A percentile compares a stretch with the other conserved stretches of the same genome.
These are phyloP conservation scores for Rhinoptilus africanus DNA, from an alignment of 2,113 vertebrate genomes.

Conservation along the genomic window DNA sequence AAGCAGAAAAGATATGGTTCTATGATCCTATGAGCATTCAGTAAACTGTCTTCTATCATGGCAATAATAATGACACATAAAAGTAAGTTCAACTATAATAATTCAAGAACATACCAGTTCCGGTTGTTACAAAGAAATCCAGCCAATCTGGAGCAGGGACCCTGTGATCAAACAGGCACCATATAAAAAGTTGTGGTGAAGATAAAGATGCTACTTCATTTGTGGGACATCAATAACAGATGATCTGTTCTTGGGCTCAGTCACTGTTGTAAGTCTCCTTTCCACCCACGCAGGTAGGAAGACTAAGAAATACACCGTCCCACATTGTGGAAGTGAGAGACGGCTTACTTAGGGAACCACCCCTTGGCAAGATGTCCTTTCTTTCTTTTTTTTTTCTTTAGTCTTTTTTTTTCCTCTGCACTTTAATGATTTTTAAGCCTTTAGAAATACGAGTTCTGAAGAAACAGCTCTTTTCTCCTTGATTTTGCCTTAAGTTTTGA, in stretches of 20 bases:
- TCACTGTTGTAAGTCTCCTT: background rate
- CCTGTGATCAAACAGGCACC: background rate
- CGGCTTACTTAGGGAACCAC: conserved; percentile 10
- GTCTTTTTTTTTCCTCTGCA: background rate
- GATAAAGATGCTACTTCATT: background rate
- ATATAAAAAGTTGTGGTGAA: background rate
- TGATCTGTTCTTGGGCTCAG: background rate
- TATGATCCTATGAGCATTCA: background rate
- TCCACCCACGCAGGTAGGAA: background rate
- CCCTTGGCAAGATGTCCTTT: background rate
- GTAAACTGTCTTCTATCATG: background rate
- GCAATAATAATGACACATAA: background rate
- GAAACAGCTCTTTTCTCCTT: background rate
- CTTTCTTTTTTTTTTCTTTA: background rate
- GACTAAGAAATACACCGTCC: background rate
- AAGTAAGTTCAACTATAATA: background rate
- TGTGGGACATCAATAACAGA: background rate
- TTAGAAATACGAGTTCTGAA: background rate
- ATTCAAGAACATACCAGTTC: conserved; percentile 51
- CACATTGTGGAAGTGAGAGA: background rate
- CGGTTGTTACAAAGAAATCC: background rate
- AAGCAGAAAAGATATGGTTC: background rate
- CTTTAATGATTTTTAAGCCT: background rate
- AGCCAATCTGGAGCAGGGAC: background rate
- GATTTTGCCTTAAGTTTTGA: background rate